Percentiles rank a stretch among this genome's conserved stretches.
phyloP scores from a whole-genome alignment of 2,888 invertebrate genomes.

The Parasteatoda lunata region DNA sequence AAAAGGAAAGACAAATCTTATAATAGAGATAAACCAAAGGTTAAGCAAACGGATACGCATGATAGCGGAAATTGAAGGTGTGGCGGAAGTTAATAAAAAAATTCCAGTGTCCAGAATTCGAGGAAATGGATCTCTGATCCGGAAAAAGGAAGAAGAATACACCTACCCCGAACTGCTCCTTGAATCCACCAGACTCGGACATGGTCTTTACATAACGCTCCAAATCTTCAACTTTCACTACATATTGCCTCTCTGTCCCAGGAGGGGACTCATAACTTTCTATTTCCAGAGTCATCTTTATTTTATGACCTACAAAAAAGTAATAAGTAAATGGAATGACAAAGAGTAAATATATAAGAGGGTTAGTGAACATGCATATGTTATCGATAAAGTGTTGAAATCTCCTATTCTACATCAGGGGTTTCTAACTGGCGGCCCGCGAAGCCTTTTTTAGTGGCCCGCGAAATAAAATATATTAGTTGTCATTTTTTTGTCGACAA shows the following conservation, averaged over 20 bases:
- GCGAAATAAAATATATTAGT: too few relatives aligned
- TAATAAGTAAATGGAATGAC: too few relatives aligned
- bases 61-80: not conserved
- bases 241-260: conserved; percentile 59
- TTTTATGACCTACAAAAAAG: too few relatives aligned
- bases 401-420: too few relatives aligned
- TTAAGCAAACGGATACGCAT: not conserved
- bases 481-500: too few relatives aligned
- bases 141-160: not conserved
- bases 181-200: conserved; percentile 47
- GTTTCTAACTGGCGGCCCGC: too few relatives aligned
- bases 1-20: not conserved
- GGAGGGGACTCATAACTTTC: conserved; percentile 58
- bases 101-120: not conserved
- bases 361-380: too few relatives aligned
- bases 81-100: not conserved
- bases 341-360: too few relatives aligned
- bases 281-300: conserved; percentile 44
- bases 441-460: too few relatives aligned
- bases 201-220: conserved; percentile 62
- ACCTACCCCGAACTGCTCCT: conserved; percentile 62
- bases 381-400: too few relatives aligned
- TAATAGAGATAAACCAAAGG: not conserved
- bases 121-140: not conserved
- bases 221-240: conserved; percentile 64